Conservation (phyloP, 2,888 invertebrate genomes). For the Lepas anatifera region DNA sequence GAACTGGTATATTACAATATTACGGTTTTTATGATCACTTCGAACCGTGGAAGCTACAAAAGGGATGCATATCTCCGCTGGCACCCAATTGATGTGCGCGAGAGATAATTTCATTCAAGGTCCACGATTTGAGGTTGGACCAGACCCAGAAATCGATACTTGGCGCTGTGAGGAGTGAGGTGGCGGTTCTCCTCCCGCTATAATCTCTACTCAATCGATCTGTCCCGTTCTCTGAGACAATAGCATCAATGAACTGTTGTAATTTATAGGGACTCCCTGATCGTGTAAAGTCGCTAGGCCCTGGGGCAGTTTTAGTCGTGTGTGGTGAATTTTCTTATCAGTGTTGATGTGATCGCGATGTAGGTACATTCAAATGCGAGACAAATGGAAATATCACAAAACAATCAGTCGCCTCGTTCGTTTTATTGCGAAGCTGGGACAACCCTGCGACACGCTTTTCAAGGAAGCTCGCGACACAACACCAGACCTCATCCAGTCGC, state of each 20-base stretch:
- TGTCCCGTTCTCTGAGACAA: not conserved
- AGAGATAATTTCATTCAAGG: too few species aligned
- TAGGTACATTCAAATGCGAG: conserved; percentile 6
- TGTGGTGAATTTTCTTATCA: conserved; percentile 9
- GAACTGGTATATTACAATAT: too few species aligned
- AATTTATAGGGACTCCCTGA: not conserved
- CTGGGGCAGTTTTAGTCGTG: not conserved
- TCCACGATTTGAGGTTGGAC: too few species aligned
- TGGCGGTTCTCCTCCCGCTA: too few species aligned
- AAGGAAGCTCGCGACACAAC: not conserved
- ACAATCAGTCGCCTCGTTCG: not conserved
- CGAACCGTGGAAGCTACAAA: too few species aligned
- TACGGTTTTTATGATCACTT: too few species aligned
- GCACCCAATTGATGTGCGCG: too few species aligned
- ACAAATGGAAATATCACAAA: not conserved
- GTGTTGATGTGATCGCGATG: conserved; percentile 2
- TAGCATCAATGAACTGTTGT: not conserved
- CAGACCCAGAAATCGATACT: too few species aligned
- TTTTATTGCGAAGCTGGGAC: not conserved
- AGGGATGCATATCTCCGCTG: too few species aligned
- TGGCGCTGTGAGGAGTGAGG: too few species aligned
- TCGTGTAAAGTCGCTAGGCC: not conserved
- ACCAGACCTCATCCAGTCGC: too few species aligned
- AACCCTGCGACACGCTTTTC: not conserved
- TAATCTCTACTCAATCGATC: too few species aligned